Evolutionary conservation across 2,797 vertebrate genomes (phyloP).

Genomic region (Oceanodroma leucorhoa): DNA sequence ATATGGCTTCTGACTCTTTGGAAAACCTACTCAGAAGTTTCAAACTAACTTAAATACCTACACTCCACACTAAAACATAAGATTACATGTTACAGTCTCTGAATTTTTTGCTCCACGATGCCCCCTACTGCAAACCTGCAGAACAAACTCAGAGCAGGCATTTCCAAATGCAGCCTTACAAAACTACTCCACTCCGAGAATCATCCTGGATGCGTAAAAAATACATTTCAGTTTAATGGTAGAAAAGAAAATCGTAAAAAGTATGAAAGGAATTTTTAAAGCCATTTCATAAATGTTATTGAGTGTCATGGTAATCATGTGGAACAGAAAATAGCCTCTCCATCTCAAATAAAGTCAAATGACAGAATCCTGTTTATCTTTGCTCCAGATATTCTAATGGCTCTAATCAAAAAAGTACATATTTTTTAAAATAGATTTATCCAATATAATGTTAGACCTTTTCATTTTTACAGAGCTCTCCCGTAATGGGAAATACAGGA

Average conservation of each 20-base stretch:
- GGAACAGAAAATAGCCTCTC: not conserved
- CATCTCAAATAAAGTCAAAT: not conserved
- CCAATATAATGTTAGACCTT: not conserved
- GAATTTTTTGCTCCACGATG: not conserved
- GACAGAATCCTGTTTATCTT: not conserved
- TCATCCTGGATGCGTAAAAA: not conserved
- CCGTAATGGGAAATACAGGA: not conserved
- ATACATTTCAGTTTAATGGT: not conserved
- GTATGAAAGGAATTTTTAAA: not conserved
- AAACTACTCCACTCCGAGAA: not conserved
- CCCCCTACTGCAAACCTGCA: not conserved
- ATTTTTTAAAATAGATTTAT: not conserved
- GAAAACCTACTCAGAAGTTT: not conserved
- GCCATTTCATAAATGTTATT: not conserved
- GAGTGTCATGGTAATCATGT: accelerated
- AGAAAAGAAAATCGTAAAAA: not conserved
- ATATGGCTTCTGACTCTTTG: not conserved
- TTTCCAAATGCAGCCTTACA: not conserved
- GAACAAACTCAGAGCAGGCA: not conserved
- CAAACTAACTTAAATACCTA: not conserved
- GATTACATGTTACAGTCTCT: accelerated
- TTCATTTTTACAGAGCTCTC: not conserved
- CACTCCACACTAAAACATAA: not conserved
- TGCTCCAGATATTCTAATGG: not conserved
- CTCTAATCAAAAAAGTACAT: not conserved